Conservation (phyloP, 1,140 invertebrate genomes). For the Argopecten irradians region DNA sequence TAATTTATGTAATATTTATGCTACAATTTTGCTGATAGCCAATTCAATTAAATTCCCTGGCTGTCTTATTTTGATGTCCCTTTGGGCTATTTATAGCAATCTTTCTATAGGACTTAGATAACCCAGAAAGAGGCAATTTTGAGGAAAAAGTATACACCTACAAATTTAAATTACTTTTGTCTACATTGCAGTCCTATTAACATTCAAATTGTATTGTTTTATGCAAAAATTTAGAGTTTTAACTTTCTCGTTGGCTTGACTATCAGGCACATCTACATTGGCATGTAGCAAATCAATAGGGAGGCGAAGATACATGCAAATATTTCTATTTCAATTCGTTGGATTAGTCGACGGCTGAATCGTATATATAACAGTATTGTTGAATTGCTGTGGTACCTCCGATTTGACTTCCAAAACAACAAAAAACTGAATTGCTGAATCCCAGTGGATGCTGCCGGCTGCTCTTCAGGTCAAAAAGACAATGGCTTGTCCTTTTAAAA, state of each 20-base stretch:
- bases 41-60: neutral
- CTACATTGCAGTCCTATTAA: neutral
- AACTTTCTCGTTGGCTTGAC: neutral
- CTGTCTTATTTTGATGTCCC: neutral
- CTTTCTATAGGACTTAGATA: neutral
- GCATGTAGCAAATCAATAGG: neutral
- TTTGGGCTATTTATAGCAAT: neutral
- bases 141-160: neutral
- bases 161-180: conserved; percentile 18
- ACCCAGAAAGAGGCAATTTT: neutral
- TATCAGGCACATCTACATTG: neutral
- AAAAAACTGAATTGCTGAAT: neutral
- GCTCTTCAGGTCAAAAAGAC: neutral
- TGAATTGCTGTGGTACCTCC: neutral
- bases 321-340: conserved; percentile 18
- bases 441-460: neutral
- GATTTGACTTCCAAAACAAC: neutral
- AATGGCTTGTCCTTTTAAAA: neutral
- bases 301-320: conserved; percentile 2
- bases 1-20: too few species aligned
- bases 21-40: neutral
- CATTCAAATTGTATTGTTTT: conserved; percentile 12
- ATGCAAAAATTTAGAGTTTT: conserved; percentile 2
- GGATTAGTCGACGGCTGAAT: neutral
- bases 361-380: neutral